A percentile compares a stretch with the other conserved stretches of the same genome.
phyloP scores from a whole-genome alignment of 2,888 invertebrate species.

The Camptogramma bilineatum region DNA sequence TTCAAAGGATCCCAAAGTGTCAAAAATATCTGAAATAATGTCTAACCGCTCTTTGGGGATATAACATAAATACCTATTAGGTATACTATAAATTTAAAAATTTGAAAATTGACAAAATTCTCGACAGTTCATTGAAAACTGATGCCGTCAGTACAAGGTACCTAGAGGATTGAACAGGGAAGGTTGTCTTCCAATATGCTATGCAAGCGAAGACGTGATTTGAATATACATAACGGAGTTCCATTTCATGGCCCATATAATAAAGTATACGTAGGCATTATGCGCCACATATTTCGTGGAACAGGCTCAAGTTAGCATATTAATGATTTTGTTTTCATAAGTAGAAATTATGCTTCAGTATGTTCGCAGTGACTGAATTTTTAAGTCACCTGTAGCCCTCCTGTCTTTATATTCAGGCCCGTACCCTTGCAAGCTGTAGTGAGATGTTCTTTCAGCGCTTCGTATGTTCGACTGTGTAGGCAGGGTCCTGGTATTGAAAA shows the following conservation, averaged over 20 bases:
- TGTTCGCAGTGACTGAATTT: neutral
- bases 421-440: no score
- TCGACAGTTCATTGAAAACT: neutral
- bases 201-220: constrained; percentile 23
- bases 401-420: no score
- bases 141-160: neutral
- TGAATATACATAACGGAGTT: constrained; percentile 23
- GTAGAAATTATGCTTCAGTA: neutral
- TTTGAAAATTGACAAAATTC: neutral
- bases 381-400: no score
- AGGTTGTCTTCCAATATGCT: constrained; percentile 23
- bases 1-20: no score
- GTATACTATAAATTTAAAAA: no score
- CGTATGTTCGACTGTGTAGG: no score
- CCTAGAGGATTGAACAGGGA: constrained; percentile 11
- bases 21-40: no score
- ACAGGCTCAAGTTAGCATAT: neutral
- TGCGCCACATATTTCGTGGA: constrained; percentile 8
- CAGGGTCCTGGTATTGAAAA: no score
- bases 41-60: no score
- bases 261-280: constrained; percentile 19
- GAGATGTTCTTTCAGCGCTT: no score
- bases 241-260: constrained; percentile 30
- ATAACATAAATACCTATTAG: no score
- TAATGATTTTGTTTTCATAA: neutral